Percentiles rank a stretch among this genome's conserved stretches.
Conservation (phyloP, 1,140 invertebrate genomes). For the Oryzaephilus surinamensis region DNA sequence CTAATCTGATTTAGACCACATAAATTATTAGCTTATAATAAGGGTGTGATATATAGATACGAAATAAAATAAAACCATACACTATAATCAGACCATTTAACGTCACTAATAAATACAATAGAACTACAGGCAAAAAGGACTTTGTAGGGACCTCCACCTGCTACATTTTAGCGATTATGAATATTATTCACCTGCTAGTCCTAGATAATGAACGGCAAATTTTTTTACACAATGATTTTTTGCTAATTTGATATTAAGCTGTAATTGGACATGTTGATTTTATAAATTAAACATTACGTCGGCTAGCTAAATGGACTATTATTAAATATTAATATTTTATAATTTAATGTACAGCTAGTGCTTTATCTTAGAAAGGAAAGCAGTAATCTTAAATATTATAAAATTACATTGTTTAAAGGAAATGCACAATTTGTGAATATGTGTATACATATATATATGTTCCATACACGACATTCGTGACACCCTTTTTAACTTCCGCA, state of each 20-base stretch:
- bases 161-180: slow-evolving; percentile 12
- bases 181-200: slow-evolving; percentile 11
- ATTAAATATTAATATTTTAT: too few species aligned
- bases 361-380: too few species aligned
- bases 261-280: too few species aligned
- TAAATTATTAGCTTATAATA: slow-evolving; percentile 13
- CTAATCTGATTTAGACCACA: slow-evolving; percentile 3
- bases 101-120: slow-evolving; percentile 14
- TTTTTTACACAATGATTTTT: too few species aligned
- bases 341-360: too few species aligned
- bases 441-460: too few species aligned
- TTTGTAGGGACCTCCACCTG: slow-evolving; percentile 7
- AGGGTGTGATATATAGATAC: slow-evolving; percentile 13
- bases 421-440: slow-evolving; percentile 21
- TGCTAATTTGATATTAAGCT: too few species aligned
- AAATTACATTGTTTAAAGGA: too few species aligned
- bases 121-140: slow-evolving; percentile 9
- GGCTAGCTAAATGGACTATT: too few species aligned
- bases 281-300: too few species aligned
- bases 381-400: too few species aligned
- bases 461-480: slow-evolving; percentile 26
- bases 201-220: too few species aligned
- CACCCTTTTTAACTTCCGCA: slow-evolving; percentile 19
- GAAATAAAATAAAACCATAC: slow-evolving; percentile 6
- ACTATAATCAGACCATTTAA: slow-evolving; percentile 12